Percentiles rank a stretch among this genome's conserved stretches.
These are phyloP conservation scores for Pagetopsis macropterus DNA, from an alignment of 2,797 vertebrate species.

Conservation along the genomic window DNA sequence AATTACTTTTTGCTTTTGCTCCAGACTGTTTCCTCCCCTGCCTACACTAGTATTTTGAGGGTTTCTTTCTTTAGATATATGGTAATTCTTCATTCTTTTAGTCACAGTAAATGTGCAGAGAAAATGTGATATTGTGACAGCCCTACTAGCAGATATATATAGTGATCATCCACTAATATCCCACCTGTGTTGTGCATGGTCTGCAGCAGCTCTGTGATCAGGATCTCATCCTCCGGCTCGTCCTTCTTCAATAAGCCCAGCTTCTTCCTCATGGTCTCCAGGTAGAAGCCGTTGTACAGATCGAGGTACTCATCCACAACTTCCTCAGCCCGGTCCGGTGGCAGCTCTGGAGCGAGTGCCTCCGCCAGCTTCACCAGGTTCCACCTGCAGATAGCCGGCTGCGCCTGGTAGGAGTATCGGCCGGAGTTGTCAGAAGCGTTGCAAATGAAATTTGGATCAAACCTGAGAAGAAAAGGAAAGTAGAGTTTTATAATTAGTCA, in stretches of 20 bases:
- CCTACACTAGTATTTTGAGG: no score
- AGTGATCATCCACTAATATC: neutral
- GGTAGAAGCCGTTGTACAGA: constrained; percentile 89
- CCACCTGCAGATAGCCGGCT: constrained; percentile 95
- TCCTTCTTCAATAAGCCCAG: constrained; percentile 88
- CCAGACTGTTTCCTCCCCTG: no score
- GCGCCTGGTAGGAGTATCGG: constrained; percentile 93
- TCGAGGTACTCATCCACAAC: constrained; percentile 88
- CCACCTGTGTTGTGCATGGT: constrained; percentile 94
- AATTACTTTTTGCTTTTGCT: no score
- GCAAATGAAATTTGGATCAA: constrained; percentile 94
- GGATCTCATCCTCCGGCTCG: constrained; percentile 86
- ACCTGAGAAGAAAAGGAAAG: constrained; percentile 77
- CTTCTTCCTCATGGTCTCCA: constrained; percentile 94
- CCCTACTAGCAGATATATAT: no score
- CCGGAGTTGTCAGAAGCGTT: constrained; percentile 92
- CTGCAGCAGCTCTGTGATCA: constrained; percentile 90
- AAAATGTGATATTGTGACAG: no score
- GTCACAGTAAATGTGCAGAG: no score
- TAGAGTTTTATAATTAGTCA: neutral
- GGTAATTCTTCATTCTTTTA: no score
- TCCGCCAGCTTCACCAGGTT: constrained; percentile 94
- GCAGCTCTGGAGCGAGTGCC: constrained; percentile 91
- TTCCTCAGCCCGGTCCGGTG: constrained; percentile 81
- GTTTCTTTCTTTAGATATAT: no score